Percentiles rank a stretch among this genome's conserved stretches.
Evolutionary conservation across 1,140 invertebrate genomes (phyloP).

Genomic region (Lepidurus arcticus): DNA sequence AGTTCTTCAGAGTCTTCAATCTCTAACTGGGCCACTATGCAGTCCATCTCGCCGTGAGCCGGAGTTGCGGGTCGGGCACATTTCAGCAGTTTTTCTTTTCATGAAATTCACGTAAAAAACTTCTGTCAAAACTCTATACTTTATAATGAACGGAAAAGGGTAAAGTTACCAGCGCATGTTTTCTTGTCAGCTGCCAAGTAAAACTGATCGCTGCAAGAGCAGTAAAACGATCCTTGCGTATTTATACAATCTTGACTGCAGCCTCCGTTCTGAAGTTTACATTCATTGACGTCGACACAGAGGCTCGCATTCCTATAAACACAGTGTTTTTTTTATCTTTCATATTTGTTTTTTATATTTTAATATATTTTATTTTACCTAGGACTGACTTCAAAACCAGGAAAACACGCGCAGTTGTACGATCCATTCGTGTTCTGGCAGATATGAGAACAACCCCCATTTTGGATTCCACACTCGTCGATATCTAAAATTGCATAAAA

Average conservation of each 20-base stretch:
- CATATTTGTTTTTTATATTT: too few species aligned
- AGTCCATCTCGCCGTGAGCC: conserved; percentile 31
- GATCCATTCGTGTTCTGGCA: conserved; percentile 38
- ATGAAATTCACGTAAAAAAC: background rate
- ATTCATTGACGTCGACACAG: conserved; percentile 44
- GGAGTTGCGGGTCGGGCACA: background rate
- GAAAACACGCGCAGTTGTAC: conserved; percentile 37
- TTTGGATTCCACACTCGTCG: conserved; percentile 37
- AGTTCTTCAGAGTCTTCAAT: conserved; percentile 25
- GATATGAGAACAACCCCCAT: conserved; percentile 37
- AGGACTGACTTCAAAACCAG: conserved; percentile 36
- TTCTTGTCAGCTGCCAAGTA: conserved; percentile 46
- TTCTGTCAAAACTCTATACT: background rate
- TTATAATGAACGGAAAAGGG: conserved; percentile 47
- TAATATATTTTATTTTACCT: background rate
- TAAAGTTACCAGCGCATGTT: conserved; percentile 48
- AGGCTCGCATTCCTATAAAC: conserved; percentile 29
- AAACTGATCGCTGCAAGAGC: conserved; percentile 45
- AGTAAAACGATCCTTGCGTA: conserved; percentile 50
- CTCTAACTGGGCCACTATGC: conserved; percentile 2
- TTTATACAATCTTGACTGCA: conserved; percentile 52
- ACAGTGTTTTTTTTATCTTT: background rate
- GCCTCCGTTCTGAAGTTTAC: conserved; percentile 46
- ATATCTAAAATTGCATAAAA: conserved; percentile 35
- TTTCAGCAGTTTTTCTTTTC: conserved; percentile 26